Evolutionary conservation across 2,113 vertebrate species (phyloP).

Genomic region (Athene noctua): DNA sequence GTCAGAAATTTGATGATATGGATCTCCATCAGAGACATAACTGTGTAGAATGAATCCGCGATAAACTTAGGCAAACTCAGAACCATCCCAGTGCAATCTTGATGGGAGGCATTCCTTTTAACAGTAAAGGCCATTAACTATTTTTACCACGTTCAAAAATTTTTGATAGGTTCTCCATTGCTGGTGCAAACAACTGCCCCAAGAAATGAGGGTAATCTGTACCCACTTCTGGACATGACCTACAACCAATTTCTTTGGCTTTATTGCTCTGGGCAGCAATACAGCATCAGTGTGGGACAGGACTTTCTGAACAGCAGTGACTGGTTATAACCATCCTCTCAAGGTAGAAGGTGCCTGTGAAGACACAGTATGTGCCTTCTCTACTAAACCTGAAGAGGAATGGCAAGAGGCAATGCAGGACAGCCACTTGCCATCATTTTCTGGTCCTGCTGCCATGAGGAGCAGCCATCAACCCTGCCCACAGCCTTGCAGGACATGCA

Average conservation of each 20-base stretch:
- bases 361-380: accelerated
- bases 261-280: not conserved
- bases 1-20: not conserved
- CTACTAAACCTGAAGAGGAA: not conserved
- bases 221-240: not conserved
- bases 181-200: not conserved
- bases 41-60: not conserved
- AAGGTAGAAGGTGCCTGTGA: not conserved
- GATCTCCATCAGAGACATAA: not conserved
- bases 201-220: not conserved
- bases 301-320: not conserved
- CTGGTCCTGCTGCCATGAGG: not conserved
- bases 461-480: not conserved
- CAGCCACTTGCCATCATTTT: not conserved
- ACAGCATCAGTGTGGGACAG: not conserved
- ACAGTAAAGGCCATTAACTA: not conserved
- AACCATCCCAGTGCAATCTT: not conserved
- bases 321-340: not conserved
- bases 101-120: not conserved
- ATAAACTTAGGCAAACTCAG: not conserved
- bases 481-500: accelerated
- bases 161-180: not conserved
- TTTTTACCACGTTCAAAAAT: not conserved
- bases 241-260: not conserved
- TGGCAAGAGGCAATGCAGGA: not conserved